Base-by-base conservation (phyloP, 2,888 invertebrate species). In the Megalurothrips usitatus region DNA sequence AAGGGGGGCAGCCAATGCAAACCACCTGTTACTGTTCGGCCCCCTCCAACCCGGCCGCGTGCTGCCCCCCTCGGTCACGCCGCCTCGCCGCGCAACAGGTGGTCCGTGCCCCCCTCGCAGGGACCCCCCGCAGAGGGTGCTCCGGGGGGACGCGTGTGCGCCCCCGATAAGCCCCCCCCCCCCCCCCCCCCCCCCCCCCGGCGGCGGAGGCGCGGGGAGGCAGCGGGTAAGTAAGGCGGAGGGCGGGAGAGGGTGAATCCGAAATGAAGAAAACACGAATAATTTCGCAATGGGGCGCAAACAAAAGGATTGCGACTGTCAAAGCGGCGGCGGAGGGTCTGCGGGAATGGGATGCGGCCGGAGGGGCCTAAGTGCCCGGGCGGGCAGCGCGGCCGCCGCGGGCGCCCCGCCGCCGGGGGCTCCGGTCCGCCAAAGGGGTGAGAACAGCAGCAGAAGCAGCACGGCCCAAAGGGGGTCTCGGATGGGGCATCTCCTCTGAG, bases 261-360 rank as follows among this genome's bases (percentile, higher is more conserved):
- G 26, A 75, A 75, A 75, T 75, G 68, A 26, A 75, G 26, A 75
- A 26, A 75, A 26, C 23, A 26, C 68, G 68, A 75, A 75, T 75
- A 75, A 75, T 75, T 75, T 26, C 26, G 68, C 68, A 75, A 26
- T 75, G 68, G 68, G 23, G 68, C 68, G 23, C 68, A 11, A 26
- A 23, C 68, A 75, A 75, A 75, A 75, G 68, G 68, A 75, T 75
- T 75, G 68, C 2, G 68, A 58, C 58, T 58, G 58, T 14, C 58
- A 58, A 58, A 58, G 58, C 17, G 58, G 58, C 58, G 17, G 58
- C 58, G n/a, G 58, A 14, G 58, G 34, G 34, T 43, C 34, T 43
- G 34, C 34, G 34, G 34, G 34, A 43, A 43, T 43, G 34, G 34
- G 34, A 43, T 43, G 34, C 34, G 34, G 34, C 34, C 34, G 34